A percentile compares a stretch with the other conserved stretches of the same genome.
phyloP scores from a whole-genome alignment of 2,113 vertebrate species.

The Barbus barbus region DNA sequence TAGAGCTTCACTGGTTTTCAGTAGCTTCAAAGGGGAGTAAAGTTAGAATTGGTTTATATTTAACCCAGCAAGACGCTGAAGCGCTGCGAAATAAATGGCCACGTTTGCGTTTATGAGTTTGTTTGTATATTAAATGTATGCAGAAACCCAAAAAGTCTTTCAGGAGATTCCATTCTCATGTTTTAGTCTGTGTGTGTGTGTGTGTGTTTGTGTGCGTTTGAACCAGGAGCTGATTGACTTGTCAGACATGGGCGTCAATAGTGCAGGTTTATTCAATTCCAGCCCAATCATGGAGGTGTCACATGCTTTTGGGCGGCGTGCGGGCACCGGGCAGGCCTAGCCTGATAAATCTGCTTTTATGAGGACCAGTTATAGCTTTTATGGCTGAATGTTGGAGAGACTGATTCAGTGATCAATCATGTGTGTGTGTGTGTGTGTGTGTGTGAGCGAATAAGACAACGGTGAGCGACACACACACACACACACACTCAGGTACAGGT shows the following conservation, averaged over 20 bases:
- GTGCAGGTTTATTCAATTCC: conserved; percentile 56
- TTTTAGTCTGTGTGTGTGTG: conserved; percentile 23
- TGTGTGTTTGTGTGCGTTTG: conserved; percentile 10
- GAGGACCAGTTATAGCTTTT: conserved; percentile 58
- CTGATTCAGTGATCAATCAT: conserved; percentile 61
- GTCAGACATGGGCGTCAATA: conserved; percentile 55
- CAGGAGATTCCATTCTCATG: background rate
- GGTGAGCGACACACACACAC: conserved; percentile 29
- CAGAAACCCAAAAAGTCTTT: background rate
- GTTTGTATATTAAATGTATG: conserved; percentile 8
- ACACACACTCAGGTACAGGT: conserved; percentile 51
- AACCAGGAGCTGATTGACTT: conserved; percentile 49
- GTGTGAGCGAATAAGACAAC: conserved; percentile 25
- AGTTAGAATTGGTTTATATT: conserved; percentile 74
- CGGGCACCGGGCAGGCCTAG: conserved; percentile 23
- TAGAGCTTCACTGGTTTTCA: conserved; percentile 74
- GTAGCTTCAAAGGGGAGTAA: conserved; percentile 73
- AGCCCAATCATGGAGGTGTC: conserved; percentile 59
- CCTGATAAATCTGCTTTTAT: conserved; percentile 61
- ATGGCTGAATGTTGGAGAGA: conserved; percentile 54
- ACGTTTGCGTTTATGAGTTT: conserved; percentile 23
- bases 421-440: conserved; percentile 35
- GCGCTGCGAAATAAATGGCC: conserved; percentile 47
- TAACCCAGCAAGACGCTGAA: conserved; percentile 67
- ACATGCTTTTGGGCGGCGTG: conserved; percentile 50